A percentile compares a stretch with the other conserved stretches of the same genome.
Evolutionary conservation across 2,797 vertebrate genomes (phyloP).

Genomic region (Menidia menidia): DNA sequence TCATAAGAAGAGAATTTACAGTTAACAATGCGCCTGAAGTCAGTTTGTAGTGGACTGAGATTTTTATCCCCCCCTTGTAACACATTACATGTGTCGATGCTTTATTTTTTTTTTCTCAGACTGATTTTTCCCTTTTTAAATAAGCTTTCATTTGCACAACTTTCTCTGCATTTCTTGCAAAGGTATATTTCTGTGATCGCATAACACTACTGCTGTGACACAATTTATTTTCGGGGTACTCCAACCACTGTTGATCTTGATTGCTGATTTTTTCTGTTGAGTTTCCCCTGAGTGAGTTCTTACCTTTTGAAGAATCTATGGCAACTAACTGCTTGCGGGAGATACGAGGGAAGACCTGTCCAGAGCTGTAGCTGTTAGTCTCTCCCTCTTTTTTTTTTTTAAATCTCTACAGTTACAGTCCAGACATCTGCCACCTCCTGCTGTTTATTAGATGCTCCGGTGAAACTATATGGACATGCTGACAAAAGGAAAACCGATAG

Average conservation of each 20-base stretch:
- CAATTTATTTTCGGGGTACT: not conserved
- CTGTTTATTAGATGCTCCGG: slow-evolving; percentile 27
- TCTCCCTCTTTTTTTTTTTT: not conserved
- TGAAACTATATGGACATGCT: slow-evolving; percentile 1
- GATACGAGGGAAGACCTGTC: slow-evolving; percentile 3
- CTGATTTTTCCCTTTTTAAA: no score
- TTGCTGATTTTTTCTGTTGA: not conserved
- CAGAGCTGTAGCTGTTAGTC: not conserved
- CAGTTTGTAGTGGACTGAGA: not conserved
- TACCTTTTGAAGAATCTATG: not conserved
- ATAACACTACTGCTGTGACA: not conserved
- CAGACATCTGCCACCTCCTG: slow-evolving; percentile 23
- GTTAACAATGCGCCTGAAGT: not conserved
- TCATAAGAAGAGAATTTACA: slow-evolving; percentile 9
- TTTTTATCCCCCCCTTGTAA: not conserved
- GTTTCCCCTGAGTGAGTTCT: not conserved
- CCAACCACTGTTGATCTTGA: not conserved
- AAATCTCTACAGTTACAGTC: not conserved
- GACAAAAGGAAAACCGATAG: not conserved
- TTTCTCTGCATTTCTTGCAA: no score
- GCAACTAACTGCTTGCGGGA: not conserved
- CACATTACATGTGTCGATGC: not conserved
- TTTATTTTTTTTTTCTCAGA: not conserved
- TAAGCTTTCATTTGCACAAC: no score
- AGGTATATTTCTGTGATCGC: no score